Evolutionary conservation across 2,797 vertebrate species (phyloP).

Genomic region (Cheirogaleus major): DNA sequence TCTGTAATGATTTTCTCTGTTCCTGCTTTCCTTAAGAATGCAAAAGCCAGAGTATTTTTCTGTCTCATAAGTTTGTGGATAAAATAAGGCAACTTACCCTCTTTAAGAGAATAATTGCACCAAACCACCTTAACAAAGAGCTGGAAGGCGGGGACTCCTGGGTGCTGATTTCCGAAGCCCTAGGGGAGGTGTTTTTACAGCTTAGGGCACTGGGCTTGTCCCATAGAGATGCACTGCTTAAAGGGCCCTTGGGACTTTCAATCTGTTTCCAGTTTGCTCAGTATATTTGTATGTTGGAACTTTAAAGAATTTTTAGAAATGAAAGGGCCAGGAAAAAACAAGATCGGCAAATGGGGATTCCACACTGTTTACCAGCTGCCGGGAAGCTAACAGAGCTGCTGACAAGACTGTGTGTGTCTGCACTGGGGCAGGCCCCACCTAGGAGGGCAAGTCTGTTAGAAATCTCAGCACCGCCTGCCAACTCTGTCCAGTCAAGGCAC

Average conservation of each 20-base stretch:
- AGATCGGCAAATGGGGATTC: not conserved
- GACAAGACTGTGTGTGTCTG: not conserved
- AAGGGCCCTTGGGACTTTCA: not conserved
- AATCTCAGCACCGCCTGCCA: not conserved
- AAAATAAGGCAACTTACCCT: constrained; percentile 10
- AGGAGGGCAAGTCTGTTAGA: not conserved
- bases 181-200: not conserved
- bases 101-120: not conserved
- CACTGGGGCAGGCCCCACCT: not conserved
- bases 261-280: not conserved
- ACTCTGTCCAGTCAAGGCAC: not conserved
- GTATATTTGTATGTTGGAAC: not conserved
- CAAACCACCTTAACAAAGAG: not conserved
- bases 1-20: constrained; percentile 9
- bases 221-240: not conserved
- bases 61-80: not conserved
- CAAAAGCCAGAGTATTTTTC: constrained; percentile 11
- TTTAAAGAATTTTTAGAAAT: not conserved
- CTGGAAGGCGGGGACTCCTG: not conserved
- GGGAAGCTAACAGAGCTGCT: not conserved
- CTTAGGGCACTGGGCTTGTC: not conserved
- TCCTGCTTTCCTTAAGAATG: constrained; percentile 44
- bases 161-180: fast-evolving
- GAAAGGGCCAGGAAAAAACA: not conserved
- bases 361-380: not conserved